Conservation (phyloP, 2,797 vertebrate genomes). For the Pempheris klunzingeri region DNA sequence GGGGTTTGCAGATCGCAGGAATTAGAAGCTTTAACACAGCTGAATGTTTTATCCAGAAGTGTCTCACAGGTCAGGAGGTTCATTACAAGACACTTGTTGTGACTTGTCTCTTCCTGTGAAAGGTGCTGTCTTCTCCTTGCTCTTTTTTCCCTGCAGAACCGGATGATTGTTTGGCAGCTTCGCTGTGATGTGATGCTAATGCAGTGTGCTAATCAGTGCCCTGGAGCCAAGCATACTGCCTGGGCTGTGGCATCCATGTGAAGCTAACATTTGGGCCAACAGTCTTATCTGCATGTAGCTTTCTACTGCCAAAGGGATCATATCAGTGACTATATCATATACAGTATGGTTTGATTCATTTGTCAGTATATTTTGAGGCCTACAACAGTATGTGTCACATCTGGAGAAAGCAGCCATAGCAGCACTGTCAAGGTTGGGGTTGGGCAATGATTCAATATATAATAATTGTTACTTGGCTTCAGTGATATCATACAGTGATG, state of each 20-base stretch:
- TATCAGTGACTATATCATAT: slow-evolving; percentile 9
- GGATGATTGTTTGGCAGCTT: slow-evolving; percentile 48
- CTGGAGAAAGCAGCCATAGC: slow-evolving; percentile 16
- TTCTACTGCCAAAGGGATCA: slow-evolving; percentile 26
- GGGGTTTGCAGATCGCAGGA: slow-evolving; percentile 1
- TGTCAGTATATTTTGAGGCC: slow-evolving; percentile 4
- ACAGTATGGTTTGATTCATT: background rate
- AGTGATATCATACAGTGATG: background rate
- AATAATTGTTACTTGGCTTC: background rate
- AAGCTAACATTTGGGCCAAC: slow-evolving; percentile 12
- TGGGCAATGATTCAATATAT: background rate
- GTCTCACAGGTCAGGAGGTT: slow-evolving; percentile 44
- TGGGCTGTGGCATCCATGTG: slow-evolving; percentile 41
- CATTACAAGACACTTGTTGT: slow-evolving; percentile 38
- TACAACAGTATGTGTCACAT: slow-evolving; percentile 26
- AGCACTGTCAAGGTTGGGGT: background rate
- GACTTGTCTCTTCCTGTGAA: slow-evolving; percentile 48
- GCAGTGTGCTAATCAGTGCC: slow-evolving; percentile 46
- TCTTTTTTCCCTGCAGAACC: slow-evolving; percentile 29
- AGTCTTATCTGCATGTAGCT: slow-evolving; percentile 21
- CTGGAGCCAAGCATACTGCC: slow-evolving; percentile 33
- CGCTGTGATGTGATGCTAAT: slow-evolving; percentile 49
- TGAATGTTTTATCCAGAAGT: slow-evolving; percentile 27
- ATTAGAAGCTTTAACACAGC: slow-evolving; percentile 3
- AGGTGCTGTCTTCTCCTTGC: slow-evolving; percentile 30